Conservation (phyloP, 2,113 vertebrate species). For the Dolichotis patagonum region DNA sequence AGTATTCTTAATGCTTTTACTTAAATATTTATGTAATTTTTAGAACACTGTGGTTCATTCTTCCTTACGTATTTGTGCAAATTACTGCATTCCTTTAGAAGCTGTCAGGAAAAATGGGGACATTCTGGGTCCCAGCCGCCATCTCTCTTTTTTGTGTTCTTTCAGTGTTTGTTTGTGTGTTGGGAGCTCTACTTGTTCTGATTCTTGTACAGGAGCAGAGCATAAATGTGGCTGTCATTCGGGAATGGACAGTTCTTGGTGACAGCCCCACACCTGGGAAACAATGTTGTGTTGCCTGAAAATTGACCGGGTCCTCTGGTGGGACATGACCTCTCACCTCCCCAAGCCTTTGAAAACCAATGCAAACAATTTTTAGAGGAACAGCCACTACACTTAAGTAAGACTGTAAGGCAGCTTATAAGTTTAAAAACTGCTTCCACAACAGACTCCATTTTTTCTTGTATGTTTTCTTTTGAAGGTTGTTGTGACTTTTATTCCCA, state of each 20-base stretch:
- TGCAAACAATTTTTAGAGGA: not conserved
- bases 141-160: not conserved
- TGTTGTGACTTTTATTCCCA: constrained; percentile 39
- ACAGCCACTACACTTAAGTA: not conserved
- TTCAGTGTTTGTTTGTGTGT: not conserved
- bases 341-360: not conserved
- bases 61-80: not conserved
- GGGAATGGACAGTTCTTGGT: not conserved
- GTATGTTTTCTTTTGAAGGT: not conserved
- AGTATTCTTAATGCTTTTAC: not conserved
- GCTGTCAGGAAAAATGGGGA: not conserved
- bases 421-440: not conserved
- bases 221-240: not conserved
- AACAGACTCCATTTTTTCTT: not conserved
- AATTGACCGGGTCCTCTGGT: not conserved
- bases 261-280: not conserved
- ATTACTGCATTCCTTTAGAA: not conserved
- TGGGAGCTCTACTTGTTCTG: not conserved
- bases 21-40: not conserved
- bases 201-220: not conserved
- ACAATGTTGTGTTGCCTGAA: not conserved
- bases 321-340: not conserved
- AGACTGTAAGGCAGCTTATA: not conserved
- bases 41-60: not conserved
- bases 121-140: not conserved